Conservation (phyloP, 2,113 vertebrate genomes). For the Toxotes chatareus region DNA sequence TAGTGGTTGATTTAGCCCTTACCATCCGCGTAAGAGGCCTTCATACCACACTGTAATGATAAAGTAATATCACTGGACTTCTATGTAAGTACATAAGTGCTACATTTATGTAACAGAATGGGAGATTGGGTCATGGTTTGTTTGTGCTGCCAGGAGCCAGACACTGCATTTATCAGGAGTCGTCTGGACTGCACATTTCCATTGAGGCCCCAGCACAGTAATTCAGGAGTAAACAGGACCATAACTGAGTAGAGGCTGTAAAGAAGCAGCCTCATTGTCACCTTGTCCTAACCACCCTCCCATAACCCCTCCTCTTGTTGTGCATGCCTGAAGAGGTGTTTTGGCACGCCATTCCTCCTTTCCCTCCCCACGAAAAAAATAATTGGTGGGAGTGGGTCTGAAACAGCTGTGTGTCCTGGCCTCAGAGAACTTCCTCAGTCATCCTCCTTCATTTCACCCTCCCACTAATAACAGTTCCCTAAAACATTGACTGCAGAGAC, state of each 20-base stretch:
- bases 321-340: slow-evolving; percentile 70
- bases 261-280: slow-evolving; percentile 75
- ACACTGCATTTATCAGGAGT: slow-evolving; percentile 81
- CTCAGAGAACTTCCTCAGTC: slow-evolving; percentile 58
- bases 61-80: slow-evolving; percentile 16
- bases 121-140: slow-evolving; percentile 47
- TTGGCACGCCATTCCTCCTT: slow-evolving; percentile 65
- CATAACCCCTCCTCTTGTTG: slow-evolving; percentile 48
- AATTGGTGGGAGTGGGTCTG: slow-evolving; percentile 67
- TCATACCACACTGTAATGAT: slow-evolving; percentile 22
- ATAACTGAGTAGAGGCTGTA: slow-evolving; percentile 57
- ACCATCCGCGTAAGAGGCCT: background rate
- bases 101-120: slow-evolving; percentile 53
- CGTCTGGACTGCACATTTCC: slow-evolving; percentile 75
- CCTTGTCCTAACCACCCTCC: slow-evolving; percentile 46
- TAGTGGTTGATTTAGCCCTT: slow-evolving; percentile 3
- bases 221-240: slow-evolving; percentile 71
- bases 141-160: slow-evolving; percentile 68
- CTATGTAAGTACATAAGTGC: slow-evolving; percentile 9
- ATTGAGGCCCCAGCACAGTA: slow-evolving; percentile 49
- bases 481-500: slow-evolving; percentile 34
- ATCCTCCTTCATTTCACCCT: slow-evolving; percentile 60
- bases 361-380: slow-evolving; percentile 57
- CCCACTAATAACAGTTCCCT: slow-evolving; percentile 66
- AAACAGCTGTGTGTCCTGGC: slow-evolving; percentile 77